phyloP scores from a whole-genome alignment of 2,888 invertebrate genomes.

The Hyposoter dolosus region DNA sequence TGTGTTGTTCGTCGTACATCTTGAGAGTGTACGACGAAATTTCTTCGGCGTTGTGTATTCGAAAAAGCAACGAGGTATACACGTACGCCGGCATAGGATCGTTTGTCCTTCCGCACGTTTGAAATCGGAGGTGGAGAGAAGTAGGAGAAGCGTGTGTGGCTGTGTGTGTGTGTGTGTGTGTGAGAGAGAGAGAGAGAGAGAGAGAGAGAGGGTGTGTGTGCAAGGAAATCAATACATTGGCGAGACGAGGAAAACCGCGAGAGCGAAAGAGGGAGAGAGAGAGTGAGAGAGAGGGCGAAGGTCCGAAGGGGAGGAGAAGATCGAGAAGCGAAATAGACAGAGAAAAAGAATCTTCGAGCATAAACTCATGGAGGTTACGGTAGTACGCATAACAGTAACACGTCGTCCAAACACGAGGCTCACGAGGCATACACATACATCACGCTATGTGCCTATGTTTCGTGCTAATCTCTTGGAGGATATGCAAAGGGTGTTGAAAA shows the following conservation, averaged over 20 bases:
- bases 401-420: constrained; percentile 33
- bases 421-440: constrained; percentile 49
- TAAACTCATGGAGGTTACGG: constrained; percentile 69
- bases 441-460: constrained; percentile 26
- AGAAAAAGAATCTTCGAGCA: constrained; percentile 66
- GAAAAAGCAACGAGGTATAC: constrained; percentile 55
- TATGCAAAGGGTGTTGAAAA: constrained; percentile 36
- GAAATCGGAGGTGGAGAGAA: constrained; percentile 73
- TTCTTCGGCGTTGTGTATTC: background rate
- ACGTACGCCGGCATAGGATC: constrained; percentile 58
- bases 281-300: constrained; percentile 25
- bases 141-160: constrained; percentile 37
- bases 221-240: constrained; percentile 70
- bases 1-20: background rate
- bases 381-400: constrained; percentile 47
- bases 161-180: too few relatives aligned
- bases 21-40: constrained; percentile 12
- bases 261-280: constrained; percentile 59
- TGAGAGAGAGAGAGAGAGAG: too few relatives aligned
- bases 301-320: constrained; percentile 55
- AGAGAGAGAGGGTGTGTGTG: too few relatives aligned
- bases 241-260: constrained; percentile 60
- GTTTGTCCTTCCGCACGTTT: constrained; percentile 80
- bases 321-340: constrained; percentile 41
- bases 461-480: constrained; percentile 26